Base-by-base conservation (phyloP, 1,140 invertebrate genomes). In the Heliconius nattereri region DNA sequence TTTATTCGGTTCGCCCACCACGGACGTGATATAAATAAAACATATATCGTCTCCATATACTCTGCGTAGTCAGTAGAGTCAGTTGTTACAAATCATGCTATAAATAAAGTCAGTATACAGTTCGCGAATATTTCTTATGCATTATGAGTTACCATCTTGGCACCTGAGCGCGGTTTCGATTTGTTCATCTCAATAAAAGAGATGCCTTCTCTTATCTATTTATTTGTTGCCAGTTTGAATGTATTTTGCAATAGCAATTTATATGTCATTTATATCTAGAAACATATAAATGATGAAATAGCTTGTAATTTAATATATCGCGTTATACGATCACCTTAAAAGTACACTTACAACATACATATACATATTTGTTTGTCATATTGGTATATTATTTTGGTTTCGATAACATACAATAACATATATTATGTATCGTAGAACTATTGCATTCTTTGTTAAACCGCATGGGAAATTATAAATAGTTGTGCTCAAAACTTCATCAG, bases 121-220 rank as follows among this genome's bases (percentile, higher is more conserved):
- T 35, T 37, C 54, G 37, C 26, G 60, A 76, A 71, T 76, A 76
- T 76, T 70, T 76, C 75, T 54, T 76, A 76, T 76, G 75, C 75
- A 76, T 49, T 76, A 70, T 76, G 75, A 71, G 37, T 76, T 70
- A 40, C 35, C 57, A 20, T 76, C 75, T 76, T 76, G 75, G 75
- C 75, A 76, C 35, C 60, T 71, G 75, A 76, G 37, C 54, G 75
- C 20, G 40, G 19, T 29, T 66, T 66, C 60, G 13, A 11, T 29
- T 29, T 66, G 60, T 66, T 66, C 60, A 13, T 66, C 60, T 66
- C 1, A 66, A 66, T 66, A 66, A 66, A 66, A 66, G 23, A 29
- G 11, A 66, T 23, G 20, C 9, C n/a, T 26, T 9, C 26, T 11
- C 57, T 45, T 60, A 60, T 60, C 9, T 60, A 11, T 20, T 60